Conservation (phyloP, 2,113 vertebrate genomes). For the Forbesichthys papilliferus region DNA sequence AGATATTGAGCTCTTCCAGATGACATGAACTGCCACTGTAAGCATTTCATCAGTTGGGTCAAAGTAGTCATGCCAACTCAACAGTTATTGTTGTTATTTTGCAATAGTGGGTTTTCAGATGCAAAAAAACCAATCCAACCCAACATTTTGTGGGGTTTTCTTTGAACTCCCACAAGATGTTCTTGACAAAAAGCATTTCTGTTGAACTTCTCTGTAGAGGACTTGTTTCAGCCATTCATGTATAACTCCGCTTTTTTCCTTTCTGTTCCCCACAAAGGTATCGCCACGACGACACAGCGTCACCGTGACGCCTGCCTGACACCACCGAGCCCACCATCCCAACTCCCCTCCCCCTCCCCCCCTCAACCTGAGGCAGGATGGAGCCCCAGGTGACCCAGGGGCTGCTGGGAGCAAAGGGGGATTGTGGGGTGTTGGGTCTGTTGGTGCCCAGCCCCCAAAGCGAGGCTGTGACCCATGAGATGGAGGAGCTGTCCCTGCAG, state of each 20-base stretch:
- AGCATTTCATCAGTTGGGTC: constrained; percentile 50
- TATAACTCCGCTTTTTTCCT: neutral
- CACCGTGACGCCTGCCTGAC: constrained; percentile 19
- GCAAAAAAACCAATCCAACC: neutral
- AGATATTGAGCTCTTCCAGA: constrained; percentile 66
- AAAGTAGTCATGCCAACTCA: constrained; percentile 50
- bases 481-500: constrained; percentile 92
- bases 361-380: constrained; percentile 75
- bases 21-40: constrained; percentile 59
- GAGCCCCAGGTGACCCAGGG: constrained; percentile 75
- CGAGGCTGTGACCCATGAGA: constrained; percentile 91
- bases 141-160: constrained; percentile 15
- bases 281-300: constrained; percentile 37
- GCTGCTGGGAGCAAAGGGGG: constrained; percentile 75
- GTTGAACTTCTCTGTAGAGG: neutral
- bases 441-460: constrained; percentile 93
- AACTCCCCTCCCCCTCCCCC: constrained; percentile 20
- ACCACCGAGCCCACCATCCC: constrained; percentile 38
- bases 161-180: too few species aligned
- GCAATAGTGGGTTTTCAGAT: constrained; percentile 17
- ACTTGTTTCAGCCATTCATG: neutral
- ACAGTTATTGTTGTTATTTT: constrained; percentile 15
- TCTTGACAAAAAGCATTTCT: constrained; percentile 10
- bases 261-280: constrained; percentile 49
- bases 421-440: constrained; percentile 74